These are phyloP conservation scores for Drosophila tropicalis DNA, from an alignment of 1,140 invertebrate genomes.

Conservation along the genomic window DNA sequence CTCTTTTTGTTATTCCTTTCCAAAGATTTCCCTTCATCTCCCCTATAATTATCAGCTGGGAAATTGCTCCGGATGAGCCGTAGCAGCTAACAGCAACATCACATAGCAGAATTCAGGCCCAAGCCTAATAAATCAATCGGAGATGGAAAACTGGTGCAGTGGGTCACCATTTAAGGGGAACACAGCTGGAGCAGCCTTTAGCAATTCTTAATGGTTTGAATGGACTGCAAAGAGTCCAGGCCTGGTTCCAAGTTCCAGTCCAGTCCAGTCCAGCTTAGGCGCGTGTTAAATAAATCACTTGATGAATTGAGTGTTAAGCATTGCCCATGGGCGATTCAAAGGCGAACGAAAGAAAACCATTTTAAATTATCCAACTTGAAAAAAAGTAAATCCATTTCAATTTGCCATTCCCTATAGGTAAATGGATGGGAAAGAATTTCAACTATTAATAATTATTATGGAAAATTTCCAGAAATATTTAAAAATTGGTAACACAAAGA, in stretches of 20 bases:
- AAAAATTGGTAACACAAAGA: not conserved
- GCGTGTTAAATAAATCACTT: conserved; percentile 79
- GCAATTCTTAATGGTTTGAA: conserved; percentile 61
- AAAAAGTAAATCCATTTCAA: not conserved
- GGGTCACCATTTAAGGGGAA: conserved; percentile 54
- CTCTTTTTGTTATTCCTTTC: conserved; percentile 37
- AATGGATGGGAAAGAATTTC: conserved; percentile 1
- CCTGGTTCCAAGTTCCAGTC: conserved; percentile 11
- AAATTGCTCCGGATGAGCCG: conserved; percentile 74
- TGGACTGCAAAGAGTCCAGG: conserved; percentile 31
- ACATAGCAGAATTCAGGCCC: conserved; percentile 9
- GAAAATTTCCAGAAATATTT: not conserved
- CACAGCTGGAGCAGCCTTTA: conserved; percentile 52
- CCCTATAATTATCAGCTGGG: conserved; percentile 72
- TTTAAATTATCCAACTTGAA: conserved; percentile 5
- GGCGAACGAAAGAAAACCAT: not conserved
- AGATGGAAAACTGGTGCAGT: conserved; percentile 68
- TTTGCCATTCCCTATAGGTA: conserved; percentile 2
- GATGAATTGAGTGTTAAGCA: conserved; percentile 67
- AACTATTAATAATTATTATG: not conserved
- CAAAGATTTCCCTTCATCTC: conserved; percentile 32
- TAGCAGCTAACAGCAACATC: conserved; percentile 19
- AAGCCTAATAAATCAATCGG: conserved; percentile 68
- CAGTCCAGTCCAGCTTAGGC: conserved; percentile 25
- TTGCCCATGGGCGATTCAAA: conserved; percentile 27